Evolutionary conservation across 2,797 vertebrate genomes (phyloP).

Genomic region (Carcharodon carcharias): DNA sequence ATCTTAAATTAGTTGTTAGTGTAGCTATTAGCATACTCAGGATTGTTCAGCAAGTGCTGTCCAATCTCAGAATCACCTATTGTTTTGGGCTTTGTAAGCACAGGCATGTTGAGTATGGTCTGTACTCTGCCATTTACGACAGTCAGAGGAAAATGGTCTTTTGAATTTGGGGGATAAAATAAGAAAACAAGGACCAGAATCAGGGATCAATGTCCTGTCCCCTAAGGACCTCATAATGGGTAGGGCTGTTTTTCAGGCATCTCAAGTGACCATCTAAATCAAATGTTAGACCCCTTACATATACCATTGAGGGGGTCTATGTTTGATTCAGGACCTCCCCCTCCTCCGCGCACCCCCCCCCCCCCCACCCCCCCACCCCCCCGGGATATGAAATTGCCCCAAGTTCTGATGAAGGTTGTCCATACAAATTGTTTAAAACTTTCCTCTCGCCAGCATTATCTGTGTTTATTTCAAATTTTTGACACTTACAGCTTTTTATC

Average conservation of each 20-base stretch:
- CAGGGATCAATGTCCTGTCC: not conserved
- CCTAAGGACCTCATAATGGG: not conserved
- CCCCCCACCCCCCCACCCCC: no score
- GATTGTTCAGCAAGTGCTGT: no score
- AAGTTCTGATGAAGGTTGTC: not conserved
- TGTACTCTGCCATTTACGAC: no score
- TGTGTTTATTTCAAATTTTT: not conserved
- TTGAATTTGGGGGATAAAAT: not conserved
- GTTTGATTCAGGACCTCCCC: not conserved
- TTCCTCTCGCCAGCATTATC: not conserved
- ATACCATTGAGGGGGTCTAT: not conserved
- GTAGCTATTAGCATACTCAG: no score
- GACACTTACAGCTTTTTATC: not conserved
- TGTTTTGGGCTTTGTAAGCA: no score
- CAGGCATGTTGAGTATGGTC: no score
- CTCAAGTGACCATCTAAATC: not conserved
- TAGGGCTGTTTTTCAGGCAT: not conserved
- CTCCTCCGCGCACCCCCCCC: not conserved
- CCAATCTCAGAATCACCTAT: no score
- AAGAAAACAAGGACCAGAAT: not conserved
- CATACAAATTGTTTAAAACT: not conserved
- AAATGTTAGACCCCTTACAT: not conserved
- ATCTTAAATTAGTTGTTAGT: no score
- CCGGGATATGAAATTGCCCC: not conserved
- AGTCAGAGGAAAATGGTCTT: not conserved